Percentiles rank a stretch among this genome's conserved stretches.
Evolutionary conservation across 1,140 invertebrate species (phyloP).

Genomic region (Tetraneura akinire): DNA sequence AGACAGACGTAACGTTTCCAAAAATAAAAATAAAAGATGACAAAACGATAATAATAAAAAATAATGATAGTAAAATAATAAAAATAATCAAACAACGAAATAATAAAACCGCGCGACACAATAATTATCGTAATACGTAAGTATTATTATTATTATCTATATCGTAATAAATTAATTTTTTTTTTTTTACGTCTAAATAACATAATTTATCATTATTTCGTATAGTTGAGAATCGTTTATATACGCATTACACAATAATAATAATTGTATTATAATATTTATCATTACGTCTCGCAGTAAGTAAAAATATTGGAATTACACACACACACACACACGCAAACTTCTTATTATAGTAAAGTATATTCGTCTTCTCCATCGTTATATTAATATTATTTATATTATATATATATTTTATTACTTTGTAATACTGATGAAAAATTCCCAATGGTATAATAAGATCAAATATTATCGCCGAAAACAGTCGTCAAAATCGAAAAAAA

Average conservation of each 20-base stretch:
- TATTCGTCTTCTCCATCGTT: no score
- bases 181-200: no score
- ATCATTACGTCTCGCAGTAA: no score
- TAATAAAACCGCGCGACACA: conserved; percentile 24
- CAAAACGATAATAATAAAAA: conserved; percentile 13
- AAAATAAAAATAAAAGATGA: neutral
- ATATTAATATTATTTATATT: no score
- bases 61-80: neutral
- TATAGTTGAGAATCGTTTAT: conserved; percentile 20
- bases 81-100: conserved; percentile 29
- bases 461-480: no score
- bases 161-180: no score
- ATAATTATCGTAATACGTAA: neutral
- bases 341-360: neutral
- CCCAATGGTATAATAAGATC: no score
- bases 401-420: no score
- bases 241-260: conserved; percentile 1
- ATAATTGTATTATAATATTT: neutral
- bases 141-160: neutral
- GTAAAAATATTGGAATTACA: conserved; percentile 11
- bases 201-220: no score
- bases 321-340: neutral
- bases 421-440: no score
- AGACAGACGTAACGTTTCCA: no score
- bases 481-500: no score